Evolutionary conservation across 2,888 invertebrate genomes (phyloP).

Genomic region (Eumerus sabulonum): DNA sequence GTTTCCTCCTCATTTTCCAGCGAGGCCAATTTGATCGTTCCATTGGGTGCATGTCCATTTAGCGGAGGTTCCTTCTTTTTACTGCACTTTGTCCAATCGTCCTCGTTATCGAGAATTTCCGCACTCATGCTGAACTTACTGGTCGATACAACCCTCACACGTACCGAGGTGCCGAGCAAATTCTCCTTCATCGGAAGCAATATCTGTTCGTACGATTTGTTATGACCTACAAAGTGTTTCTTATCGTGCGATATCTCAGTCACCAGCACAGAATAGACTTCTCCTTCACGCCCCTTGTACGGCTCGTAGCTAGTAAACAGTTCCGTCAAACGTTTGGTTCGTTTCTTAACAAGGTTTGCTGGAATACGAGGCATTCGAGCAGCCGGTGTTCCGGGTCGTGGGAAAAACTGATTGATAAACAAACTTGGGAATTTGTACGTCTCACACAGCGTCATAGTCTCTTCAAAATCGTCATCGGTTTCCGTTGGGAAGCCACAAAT

Average conservation of each 20-base stretch:
- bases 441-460: conserved; percentile 89
- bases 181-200: conserved; percentile 88
- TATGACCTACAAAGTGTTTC: conserved; percentile 95
- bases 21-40: neutral
- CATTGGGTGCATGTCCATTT: conserved; percentile 30
- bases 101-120: conserved; percentile 82
- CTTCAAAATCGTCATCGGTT: conserved; percentile 92
- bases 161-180: conserved; percentile 90
- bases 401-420: conserved; percentile 99
- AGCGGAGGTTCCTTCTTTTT: conserved; percentile 28
- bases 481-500: conserved; percentile 99
- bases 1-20: conserved; percentile 19
- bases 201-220: conserved; percentile 96
- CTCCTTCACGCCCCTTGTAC: conserved; percentile 84
- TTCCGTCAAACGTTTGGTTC: conserved; percentile 93
- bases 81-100: conserved; percentile 79
- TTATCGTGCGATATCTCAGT: conserved; percentile 96
- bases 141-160: conserved; percentile 85
- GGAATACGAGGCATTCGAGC: conserved; percentile 92
- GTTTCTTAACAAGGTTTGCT: conserved; percentile 90
- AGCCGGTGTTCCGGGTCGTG: conserved; percentile 97
- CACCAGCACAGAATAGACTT: conserved; percentile 87
- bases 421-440: conserved; percentile 94
- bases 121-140: conserved; percentile 90
- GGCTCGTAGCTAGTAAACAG: conserved; percentile 94